Percentiles rank a stretch among this genome's conserved stretches.
Conservation (phyloP, 2,888 invertebrate species). For the Epinotia ramella region DNA sequence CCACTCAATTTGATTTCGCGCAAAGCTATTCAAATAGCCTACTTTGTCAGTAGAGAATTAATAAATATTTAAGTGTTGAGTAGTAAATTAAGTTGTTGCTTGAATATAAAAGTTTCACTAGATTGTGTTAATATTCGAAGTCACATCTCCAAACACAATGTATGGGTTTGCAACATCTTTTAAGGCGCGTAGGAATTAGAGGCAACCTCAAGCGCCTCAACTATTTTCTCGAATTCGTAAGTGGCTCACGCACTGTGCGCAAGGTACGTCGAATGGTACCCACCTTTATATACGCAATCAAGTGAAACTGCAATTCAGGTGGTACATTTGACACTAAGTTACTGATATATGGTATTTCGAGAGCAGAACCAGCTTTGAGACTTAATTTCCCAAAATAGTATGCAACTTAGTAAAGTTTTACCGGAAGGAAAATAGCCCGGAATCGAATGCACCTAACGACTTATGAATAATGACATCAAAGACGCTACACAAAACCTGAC, state of each 20-base stretch:
- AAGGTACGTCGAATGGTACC: no score
- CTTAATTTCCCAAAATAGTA: constrained; percentile 17
- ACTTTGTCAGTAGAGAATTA: neutral
- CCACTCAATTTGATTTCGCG: neutral
- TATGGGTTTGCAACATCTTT: neutral
- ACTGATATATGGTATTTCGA: constrained; percentile 2
- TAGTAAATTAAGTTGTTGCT: neutral
- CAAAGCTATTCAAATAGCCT: neutral
- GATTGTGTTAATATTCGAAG: neutral
- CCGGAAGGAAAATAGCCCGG: constrained; percentile 57
- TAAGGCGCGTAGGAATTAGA: neutral
- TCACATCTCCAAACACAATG: neutral
- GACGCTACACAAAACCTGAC: constrained; percentile 76
- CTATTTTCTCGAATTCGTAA: no score
- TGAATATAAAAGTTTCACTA: neutral
- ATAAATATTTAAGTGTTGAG: neutral
- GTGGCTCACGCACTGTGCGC: no score
- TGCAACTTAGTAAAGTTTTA: constrained; percentile 47
- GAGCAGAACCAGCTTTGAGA: neutral
- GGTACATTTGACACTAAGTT: neutral
- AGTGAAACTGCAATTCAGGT: neutral
- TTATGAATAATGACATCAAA: constrained; percentile 66
- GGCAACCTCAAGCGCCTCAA: no score
- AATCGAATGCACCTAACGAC: constrained; percentile 79
- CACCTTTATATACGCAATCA: neutral